Base-by-base conservation (phyloP, 1,140 invertebrate genomes). In the Pseudomyrmex flavicornis region DNA sequence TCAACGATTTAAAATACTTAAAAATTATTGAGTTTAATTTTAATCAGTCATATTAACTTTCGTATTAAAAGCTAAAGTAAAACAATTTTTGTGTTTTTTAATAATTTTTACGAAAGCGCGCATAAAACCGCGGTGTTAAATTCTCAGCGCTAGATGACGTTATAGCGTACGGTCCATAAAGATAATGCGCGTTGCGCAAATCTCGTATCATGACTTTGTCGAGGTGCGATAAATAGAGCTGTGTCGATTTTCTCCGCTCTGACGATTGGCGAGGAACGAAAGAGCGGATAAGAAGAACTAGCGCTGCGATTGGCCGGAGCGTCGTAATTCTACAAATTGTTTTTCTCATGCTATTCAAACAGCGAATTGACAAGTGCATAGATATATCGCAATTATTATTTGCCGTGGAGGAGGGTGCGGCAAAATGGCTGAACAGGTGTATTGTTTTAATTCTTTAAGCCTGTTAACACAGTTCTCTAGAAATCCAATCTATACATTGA, bases 121-220 rank as follows among this genome's bases (percentile, higher is more conserved):
- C 52, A 66, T 13, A 15, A 54, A 76, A 17, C 44, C 15, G 5
- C 35, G 35, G 35, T 70, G 48, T 58, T 70, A 54, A 72, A 35
- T 50, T 58, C 44, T 26, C 54, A 20, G 1, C 44, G 59, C 17
- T 68, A 8, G 26, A 35, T 35, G 66, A 80, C 54, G n/a, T 80
- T 59, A 80, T 80, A 22, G 15, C 54, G 54, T 12, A 22, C 44
- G 66, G 20, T 54, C 72, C 76, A 12, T 79, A 72, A 70, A 80
- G 76, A 80, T 80, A 80, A 80, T 79, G 65, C 65, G 65, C 65
- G 48, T 77, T 68, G 74, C 74, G 63, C 54, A 79, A 79, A 79
- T 79, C 76, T 79, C 52, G 63, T 69, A 70, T 59, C 52, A 44
- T 13, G 76, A 17, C 62, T 68, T 52, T 15, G 54, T 17, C 63